Percentiles rank a stretch among this genome's conserved stretches.
Evolutionary conservation across 2,888 invertebrate genomes (phyloP).

Genomic region (Cephus pygmeus): DNA sequence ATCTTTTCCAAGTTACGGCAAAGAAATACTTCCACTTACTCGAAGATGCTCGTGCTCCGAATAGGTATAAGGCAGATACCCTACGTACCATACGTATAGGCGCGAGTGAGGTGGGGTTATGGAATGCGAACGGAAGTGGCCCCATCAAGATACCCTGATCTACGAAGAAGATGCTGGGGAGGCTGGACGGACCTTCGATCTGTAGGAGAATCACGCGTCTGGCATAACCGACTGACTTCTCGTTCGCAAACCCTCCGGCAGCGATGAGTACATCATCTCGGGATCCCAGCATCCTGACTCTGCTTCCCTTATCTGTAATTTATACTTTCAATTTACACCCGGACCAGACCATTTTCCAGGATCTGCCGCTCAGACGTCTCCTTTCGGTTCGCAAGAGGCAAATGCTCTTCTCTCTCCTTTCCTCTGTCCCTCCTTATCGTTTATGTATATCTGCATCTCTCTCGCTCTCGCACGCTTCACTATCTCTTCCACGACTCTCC

Average conservation of each 20-base stretch:
- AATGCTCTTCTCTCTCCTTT: not conserved
- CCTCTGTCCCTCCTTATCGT: not conserved
- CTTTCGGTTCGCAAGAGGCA: not conserved
- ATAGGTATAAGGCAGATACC: not conserved
- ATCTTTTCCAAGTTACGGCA: not conserved
- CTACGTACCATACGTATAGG: not conserved
- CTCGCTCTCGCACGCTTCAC: not conserved
- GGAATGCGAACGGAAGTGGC: slow-evolving; percentile 15
- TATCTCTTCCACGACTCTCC: not conserved
- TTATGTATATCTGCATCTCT: not conserved
- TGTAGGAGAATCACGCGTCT: slow-evolving; percentile 57
- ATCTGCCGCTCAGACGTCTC: not conserved
- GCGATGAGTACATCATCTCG: slow-evolving; percentile 23
- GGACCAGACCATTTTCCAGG: slow-evolving; percentile 4
- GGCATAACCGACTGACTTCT: slow-evolving; percentile 53
- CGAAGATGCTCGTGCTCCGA: slow-evolving; percentile 40
- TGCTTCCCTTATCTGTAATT: slow-evolving; percentile 59
- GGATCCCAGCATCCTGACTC: slow-evolving; percentile 20
- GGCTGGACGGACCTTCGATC: slow-evolving; percentile 34
- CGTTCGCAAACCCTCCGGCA: slow-evolving; percentile 28
- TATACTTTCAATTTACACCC: slow-evolving; percentile 61
- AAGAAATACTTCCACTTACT: slow-evolving; percentile 42
- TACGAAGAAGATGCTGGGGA: slow-evolving; percentile 19
- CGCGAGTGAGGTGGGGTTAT: not conserved
- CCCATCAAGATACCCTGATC: slow-evolving; percentile 37